Evolutionary conservation across 2,113 vertebrate genomes (phyloP).

Genomic region (Emydura subglobosa): DNA sequence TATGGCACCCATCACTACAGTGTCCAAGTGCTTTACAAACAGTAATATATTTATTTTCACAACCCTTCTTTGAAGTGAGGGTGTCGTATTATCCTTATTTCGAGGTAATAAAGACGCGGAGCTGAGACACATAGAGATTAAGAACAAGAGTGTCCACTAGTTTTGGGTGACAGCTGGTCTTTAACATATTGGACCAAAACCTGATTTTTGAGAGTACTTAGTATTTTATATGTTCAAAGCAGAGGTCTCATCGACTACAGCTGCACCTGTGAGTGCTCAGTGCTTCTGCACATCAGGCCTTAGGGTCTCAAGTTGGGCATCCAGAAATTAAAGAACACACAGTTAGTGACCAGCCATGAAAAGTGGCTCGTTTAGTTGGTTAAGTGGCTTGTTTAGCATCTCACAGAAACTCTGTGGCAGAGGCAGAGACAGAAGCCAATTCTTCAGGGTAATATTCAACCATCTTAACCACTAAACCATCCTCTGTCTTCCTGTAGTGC

Average conservation of each 20-base stretch:
- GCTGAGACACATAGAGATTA: conserved; percentile 8
- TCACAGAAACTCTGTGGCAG: rapidly evolving
- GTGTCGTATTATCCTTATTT: no score
- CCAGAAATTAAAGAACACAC: background rate
- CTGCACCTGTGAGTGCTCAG: background rate
- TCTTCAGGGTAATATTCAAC: rapidly evolving
- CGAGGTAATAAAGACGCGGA: background rate
- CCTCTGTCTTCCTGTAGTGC: background rate
- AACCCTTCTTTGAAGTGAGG: no score
- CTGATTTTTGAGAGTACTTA: rapidly evolving
- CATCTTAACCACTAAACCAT: background rate
- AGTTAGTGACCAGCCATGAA: rapidly evolving
- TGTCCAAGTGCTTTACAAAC: background rate
- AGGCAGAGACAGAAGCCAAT: rapidly evolving
- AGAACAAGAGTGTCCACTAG: background rate
- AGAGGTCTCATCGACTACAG: background rate
- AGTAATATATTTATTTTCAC: conserved; percentile 2
- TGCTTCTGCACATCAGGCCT: background rate
- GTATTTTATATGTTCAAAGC: background rate
- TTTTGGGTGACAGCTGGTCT: background rate
- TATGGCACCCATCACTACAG: background rate
- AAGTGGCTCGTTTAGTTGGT: background rate
- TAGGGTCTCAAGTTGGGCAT: rapidly evolving
- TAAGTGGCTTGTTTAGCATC: background rate
- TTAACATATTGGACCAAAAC: rapidly evolving